Conservation (phyloP, 2,113 vertebrate genomes). For the Ellobius talpinus region DNA sequence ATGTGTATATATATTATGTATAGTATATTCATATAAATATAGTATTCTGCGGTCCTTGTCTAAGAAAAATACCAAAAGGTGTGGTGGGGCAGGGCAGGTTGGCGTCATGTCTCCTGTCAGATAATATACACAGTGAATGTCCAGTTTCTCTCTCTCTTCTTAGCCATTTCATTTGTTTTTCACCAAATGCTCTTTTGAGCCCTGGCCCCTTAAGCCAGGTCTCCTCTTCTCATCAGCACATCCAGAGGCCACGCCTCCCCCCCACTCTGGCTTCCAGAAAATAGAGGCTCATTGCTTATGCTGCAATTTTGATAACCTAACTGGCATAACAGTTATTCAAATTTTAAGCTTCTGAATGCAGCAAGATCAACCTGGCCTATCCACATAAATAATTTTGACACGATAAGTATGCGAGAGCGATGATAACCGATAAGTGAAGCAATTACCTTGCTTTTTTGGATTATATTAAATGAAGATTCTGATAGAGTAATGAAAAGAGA, state of each 20-base stretch:
- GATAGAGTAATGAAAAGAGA: conserved; percentile 93
- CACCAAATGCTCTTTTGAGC: neutral
- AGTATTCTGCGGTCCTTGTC: neutral
- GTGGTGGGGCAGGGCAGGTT: neutral
- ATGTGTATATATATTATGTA: neutral
- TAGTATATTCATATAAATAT: too few species aligned
- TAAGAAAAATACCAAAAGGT: neutral
- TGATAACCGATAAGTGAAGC: conserved; percentile 93
- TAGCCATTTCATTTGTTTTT: neutral
- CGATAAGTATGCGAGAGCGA: conserved; percentile 90
- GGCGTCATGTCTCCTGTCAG: conserved; percentile 15
- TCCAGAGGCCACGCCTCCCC: conserved; percentile 67
- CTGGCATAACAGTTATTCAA: conserved; percentile 91
- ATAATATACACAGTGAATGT: neutral
- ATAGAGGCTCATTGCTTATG: conserved; percentile 88
- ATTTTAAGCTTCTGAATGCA: conserved; percentile 90
- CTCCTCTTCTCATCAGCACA: neutral
- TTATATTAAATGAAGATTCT: conserved; percentile 94
- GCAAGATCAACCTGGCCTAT: conserved; percentile 90
- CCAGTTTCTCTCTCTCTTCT: neutral
- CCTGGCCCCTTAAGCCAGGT: neutral
- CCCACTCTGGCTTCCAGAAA: conserved; percentile 72
- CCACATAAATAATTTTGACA: conserved; percentile 95
- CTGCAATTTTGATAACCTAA: conserved; percentile 90
- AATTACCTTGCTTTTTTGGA: conserved; percentile 93